Evolutionary conservation across 1,140 invertebrate species (phyloP).

Genomic region (Brachionus manjavacas): DNA sequence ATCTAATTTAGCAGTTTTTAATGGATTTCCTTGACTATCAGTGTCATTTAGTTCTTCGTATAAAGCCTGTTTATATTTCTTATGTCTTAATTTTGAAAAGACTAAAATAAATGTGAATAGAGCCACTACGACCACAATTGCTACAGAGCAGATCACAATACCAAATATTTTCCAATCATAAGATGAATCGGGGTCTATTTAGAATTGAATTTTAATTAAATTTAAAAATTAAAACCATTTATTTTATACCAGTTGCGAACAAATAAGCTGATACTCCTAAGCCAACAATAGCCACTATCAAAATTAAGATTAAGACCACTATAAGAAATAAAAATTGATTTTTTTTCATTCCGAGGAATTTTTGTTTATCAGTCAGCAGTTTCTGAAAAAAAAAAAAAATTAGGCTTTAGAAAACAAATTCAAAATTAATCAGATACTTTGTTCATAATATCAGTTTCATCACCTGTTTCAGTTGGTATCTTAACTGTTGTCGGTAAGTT

Average conservation of each 20-base stretch:
- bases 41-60: constrained; percentile 12
- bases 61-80: not conserved
- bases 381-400: not conserved
- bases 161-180: constrained; percentile 33
- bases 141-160: not conserved
- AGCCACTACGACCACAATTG: not conserved
- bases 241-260: not conserved
- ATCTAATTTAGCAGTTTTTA: constrained; percentile 3
- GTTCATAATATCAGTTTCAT: constrained; percentile 8
- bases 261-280: not conserved
- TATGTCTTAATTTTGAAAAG: constrained; percentile 7
- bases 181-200: not conserved
- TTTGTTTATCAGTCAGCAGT: not conserved
- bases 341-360: constrained; percentile 18
- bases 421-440: not conserved
- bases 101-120: not conserved
- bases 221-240: not conserved
- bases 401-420: not conserved
- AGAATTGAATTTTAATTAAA: not conserved
- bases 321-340: not conserved
- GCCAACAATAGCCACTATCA: not conserved
- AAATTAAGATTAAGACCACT: not conserved
- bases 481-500: constrained; percentile 1
- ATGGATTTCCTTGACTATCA: constrained; percentile 6
- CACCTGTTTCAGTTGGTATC: not conserved